Base-by-base conservation (phyloP, 2,113 vertebrate genomes). In the Microcebus lehilahytsara region DNA sequence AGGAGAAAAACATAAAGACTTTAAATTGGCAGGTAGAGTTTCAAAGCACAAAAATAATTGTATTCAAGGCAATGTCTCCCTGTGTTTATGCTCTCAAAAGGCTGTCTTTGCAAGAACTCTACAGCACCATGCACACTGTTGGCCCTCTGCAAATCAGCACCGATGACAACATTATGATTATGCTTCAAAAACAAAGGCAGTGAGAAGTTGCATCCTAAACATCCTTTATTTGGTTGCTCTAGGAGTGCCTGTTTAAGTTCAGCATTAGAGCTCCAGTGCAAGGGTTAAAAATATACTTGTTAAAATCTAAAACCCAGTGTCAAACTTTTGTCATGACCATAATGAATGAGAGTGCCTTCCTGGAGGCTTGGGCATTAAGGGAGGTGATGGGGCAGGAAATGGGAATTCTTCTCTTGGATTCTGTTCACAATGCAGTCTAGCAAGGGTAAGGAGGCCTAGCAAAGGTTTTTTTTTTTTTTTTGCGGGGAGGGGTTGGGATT, bases 101-200 rank as follows among this genome's bases (percentile, higher is more conserved):
- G 9, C 95, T 69, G 62, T 95, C 85, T 91, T 85, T 72, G 91
- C 46, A 40, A 37, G 89, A 96, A 89, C 67, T 51, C 72, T 12
- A 23, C 0, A 5, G 58, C 62, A 40, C 72, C n/a, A 2, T 0
- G 0, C 23, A 16, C 32, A 40, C 88, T 95, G 95, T 96, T 89
- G 97, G 95, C 81, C 90, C 89, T 93, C 64, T 72, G 51, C 42
- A 86, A 96, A 97, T 96, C 97, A 96, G 62, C 67, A 49, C 91
- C 83, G n/a, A 34, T 3, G 85, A 96, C 85, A 98, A 95, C 95
- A 92, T 71, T 93, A 37, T 98, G 94, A 97, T 97, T 97, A 95
- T 0, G 8, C 86, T 96, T 94, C 62, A 42, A 62, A 89, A 97
- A 98, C 96, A 96, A 98, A 95, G 91, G 93, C 93, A 78, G 79